Evolutionary conservation across 2,113 vertebrate genomes (phyloP), one percentile per base, ranked within the genome.

Genomic region (Odocoileus hemionus): DNA sequence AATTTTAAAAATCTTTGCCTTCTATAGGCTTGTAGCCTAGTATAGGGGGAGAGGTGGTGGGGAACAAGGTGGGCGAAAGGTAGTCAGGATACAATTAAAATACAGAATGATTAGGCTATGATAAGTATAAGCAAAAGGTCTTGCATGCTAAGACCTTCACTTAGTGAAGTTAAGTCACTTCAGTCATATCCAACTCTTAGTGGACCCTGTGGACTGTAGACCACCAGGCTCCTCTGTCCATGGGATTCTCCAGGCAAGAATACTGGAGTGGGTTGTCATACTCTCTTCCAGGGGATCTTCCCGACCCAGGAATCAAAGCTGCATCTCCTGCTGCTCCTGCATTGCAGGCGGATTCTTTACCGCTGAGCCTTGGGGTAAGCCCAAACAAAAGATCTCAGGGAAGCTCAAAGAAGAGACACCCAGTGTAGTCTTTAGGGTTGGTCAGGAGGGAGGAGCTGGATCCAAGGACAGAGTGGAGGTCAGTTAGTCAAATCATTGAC

Each of bases 71-170:
- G 7, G 5, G 30, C 17, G 8, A 11, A 50, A 45, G 60, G 47
- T 70, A 76, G 74, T 91, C 36, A 93, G 85, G 76, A n/a, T 55
- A 58, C 3, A 90, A 21, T 64, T 89, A 21, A 87, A 79, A 86
- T 61, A 83, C 0, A 74, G 60, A 47, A 4, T 67, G 30, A 47
- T 30, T 79, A 92, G 74, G 52, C 50, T 47, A 7, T 60, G 57
- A 14, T 6, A 30, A n/a, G 54, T 30, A 28, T 8, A 84, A 47
- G 7, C 45, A 43, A 33, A 91, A 82, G 26, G 16, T 79, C 14
- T 43, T 25, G 21, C 36, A 13, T 25, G 36, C 70, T 47, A 47
- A 47, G 47, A 47, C 47, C 47, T 47, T 47, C 47, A 47, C 47
- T 47, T 47, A 47, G 47, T 47, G 47, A 74, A 7, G 36, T 21